Base-by-base conservation (phyloP, 1,140 invertebrate genomes). In the Aphis craccivora region DNA sequence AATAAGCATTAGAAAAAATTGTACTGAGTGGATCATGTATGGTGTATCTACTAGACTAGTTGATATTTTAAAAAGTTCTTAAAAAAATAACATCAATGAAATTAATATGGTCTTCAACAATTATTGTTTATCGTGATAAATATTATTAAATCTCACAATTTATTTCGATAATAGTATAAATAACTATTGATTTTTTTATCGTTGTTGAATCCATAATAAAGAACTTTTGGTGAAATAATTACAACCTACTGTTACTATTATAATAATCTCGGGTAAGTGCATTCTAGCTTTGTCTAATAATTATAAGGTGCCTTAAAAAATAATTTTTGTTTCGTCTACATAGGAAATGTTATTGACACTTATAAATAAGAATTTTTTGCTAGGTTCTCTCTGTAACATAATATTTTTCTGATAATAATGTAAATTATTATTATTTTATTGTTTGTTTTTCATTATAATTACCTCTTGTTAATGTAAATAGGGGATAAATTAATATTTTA, bases 231-330 rank as follows among this genome's bases (percentile, higher is more conserved):
- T 89, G 37, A 89, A 55, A 55, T 6, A 37, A 55, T 37, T 55
- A 89, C 22, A 14, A 40, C 35, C 48, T 55, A 30, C 0, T 51
- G 48, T 48, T 89, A 89, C n/a, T 55, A 23, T 88, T 89, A 51
- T 51, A 40, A 67, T 90, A 90, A 53, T 89, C 22, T 11, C n/a
- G 35, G 89, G 53, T 67, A n/a, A 20, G 53, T 90, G 60, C 30
- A 67, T 60, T 90, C 60, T 90, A 43, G 53, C 25, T 67, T 60
- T 43, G 53, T 90, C 30, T 43, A 43, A 90, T 90, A 25, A 55
- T 60, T 60, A 90, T 90, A 60, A 90, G 89, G 89, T 90, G 89
- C 89, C 89, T 90, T 90, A 90, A 40, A n/a, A 86, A 55, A 25
- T 48, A n/a, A 88, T 88, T 88, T 37, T 20, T 51, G 25, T 88